These are phyloP conservation scores for Stichopus horrens DNA, from an alignment of 53 echinoderm and acorn worm genomes.

Conservation along the genomic window DNA sequence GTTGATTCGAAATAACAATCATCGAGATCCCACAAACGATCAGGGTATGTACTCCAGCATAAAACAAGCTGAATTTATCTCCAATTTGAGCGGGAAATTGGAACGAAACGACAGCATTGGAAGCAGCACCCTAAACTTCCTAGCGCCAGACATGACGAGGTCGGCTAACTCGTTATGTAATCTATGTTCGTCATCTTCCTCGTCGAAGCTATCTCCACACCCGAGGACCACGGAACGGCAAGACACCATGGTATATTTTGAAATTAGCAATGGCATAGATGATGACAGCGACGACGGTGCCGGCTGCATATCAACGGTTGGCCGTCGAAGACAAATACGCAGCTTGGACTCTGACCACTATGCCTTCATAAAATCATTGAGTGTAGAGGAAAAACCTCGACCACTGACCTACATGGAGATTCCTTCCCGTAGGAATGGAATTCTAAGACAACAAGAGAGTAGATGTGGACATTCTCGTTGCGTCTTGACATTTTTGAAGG, in stretches of 20 bases:
- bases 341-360: background rate
- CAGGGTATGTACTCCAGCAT: slow-evolving; percentile 4
- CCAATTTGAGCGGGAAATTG: slow-evolving; percentile 1
- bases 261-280: background rate
- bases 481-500: background rate
- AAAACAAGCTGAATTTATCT: slow-evolving; percentile 29
- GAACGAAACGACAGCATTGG: slow-evolving; percentile 45
- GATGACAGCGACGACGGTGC: background rate
- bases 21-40: background rate
- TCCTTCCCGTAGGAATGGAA: background rate
- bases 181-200: background rate
- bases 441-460: background rate
- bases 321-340: background rate
- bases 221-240: background rate
- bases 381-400: background rate
- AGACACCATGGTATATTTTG: slow-evolving; percentile 6
- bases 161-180: slow-evolving; percentile 26
- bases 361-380: slow-evolving; percentile 26
- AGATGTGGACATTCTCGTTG: background rate
- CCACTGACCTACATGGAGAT: background rate
- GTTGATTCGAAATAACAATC: background rate
- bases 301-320: background rate
- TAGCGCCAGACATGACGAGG: slow-evolving; percentile 5
- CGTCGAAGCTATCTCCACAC: background rate
- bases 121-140: slow-evolving; percentile 35